phyloP scores from a whole-genome alignment of 1,140 invertebrate genomes.

The Bombus picipes region DNA sequence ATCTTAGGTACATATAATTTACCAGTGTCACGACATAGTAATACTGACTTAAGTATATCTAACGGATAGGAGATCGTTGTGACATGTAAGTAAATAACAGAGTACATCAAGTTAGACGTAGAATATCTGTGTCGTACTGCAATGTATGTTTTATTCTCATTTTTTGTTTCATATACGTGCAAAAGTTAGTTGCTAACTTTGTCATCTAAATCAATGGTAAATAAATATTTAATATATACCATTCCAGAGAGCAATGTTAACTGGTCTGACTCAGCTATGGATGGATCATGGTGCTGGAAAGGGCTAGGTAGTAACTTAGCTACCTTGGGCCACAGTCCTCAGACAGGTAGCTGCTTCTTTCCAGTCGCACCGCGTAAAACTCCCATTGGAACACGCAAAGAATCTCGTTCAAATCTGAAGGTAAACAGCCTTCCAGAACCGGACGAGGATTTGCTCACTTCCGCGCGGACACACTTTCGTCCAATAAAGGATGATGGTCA shows the following conservation, averaged over 20 bases:
- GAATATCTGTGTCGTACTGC: conserved; percentile 25
- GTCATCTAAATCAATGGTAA: neutral
- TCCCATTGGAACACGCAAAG: conserved; percentile 70
- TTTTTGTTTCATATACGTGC: conserved; percentile 5
- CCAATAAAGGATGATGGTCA: conserved; percentile 86
- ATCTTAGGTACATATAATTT: conserved; percentile 23
- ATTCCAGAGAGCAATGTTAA: conserved; percentile 73
- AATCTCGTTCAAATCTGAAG: conserved; percentile 71
- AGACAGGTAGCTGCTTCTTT: conserved; percentile 70
- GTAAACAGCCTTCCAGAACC: conserved; percentile 77
- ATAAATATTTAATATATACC: conserved; percentile 13
- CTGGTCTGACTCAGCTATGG: conserved; percentile 76
- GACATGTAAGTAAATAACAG: conserved; percentile 38
- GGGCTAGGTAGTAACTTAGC: conserved; percentile 73
- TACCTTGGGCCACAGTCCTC: conserved; percentile 70
- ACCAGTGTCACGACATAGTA: conserved; percentile 44
- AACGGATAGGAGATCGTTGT: conserved; percentile 34
- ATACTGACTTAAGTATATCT: conserved; percentile 50
- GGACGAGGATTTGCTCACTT: conserved; percentile 88
- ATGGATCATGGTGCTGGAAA: conserved; percentile 78
- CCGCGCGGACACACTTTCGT: conserved; percentile 88
- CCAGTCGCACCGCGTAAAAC: conserved; percentile 73
- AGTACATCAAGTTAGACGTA: conserved; percentile 35
- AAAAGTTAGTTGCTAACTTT: conserved; percentile 10
- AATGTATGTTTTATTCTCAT: conserved; percentile 28